These are phyloP conservation scores for Mesochorus sp. DNA, from an alignment of 2,888 invertebrate genomes.

Conservation along the genomic window DNA sequence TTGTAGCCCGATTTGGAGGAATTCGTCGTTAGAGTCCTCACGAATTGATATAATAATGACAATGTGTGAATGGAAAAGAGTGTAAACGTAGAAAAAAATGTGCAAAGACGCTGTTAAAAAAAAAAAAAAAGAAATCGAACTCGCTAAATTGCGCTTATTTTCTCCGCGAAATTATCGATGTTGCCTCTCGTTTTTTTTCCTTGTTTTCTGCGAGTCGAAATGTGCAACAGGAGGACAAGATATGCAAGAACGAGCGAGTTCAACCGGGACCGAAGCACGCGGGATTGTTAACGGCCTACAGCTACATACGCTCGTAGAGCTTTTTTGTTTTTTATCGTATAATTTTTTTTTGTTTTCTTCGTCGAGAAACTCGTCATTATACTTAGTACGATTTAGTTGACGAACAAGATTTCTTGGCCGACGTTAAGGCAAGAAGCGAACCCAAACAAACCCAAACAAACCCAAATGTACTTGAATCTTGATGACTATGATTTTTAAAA, in stretches of 20 bases:
- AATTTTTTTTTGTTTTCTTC: slow-evolving; percentile 15
- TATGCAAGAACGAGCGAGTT: not conserved
- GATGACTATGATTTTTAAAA: slow-evolving; percentile 76
- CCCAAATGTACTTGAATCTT: slow-evolving; percentile 76
- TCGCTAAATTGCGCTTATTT: not conserved
- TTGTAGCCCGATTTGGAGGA: slow-evolving; percentile 73
- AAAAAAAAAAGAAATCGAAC: slow-evolving; percentile 35
- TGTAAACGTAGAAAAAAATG: slow-evolving; percentile 30
- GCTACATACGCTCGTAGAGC: slow-evolving; percentile 5
- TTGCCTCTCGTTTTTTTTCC: not conserved
- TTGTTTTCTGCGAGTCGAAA: not conserved
- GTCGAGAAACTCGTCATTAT: slow-evolving; percentile 14
- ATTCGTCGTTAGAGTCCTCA: slow-evolving; percentile 71
- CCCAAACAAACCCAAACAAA: too few relatives aligned
- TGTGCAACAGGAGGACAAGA: not conserved
- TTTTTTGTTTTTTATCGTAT: not conserved
- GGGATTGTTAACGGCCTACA: slow-evolving; percentile 17
- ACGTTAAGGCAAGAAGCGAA: not conserved
- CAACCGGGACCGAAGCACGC: not conserved
- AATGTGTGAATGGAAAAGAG: slow-evolving; percentile 34
- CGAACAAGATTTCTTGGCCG: slow-evolving; percentile 4
- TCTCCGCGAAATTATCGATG: not conserved
- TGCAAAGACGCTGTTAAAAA: slow-evolving; percentile 1
- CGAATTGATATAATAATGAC: slow-evolving; percentile 59
- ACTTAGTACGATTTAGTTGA: slow-evolving; percentile 4